phyloP scores from a whole-genome alignment of 2,797 vertebrate genomes.

The Ataeniobius toweri region DNA sequence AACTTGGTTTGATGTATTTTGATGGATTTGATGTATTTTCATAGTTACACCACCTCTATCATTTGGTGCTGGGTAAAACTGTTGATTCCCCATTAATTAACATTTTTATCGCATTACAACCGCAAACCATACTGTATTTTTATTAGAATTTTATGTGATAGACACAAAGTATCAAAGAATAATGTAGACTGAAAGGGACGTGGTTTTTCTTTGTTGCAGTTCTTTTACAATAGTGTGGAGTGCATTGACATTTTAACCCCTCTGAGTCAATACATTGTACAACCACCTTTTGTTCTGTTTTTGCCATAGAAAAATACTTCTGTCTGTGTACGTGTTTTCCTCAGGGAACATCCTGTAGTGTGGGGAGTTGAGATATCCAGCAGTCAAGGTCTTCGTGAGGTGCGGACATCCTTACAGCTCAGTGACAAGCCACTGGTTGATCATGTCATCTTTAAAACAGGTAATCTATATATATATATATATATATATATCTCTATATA shows the following conservation, averaged over 20 bases:
- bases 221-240: not conserved
- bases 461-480: conserved; percentile 51
- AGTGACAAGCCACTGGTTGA: conserved; percentile 83
- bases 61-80: not conserved
- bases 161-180: not conserved
- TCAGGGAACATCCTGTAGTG: conserved; percentile 84
- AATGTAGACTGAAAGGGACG: no score
- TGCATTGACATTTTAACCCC: not conserved
- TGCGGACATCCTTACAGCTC: conserved; percentile 87
- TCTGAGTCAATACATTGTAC: not conserved
- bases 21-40: not conserved
- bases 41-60: not conserved
- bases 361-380: conserved; percentile 91
- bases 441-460: conserved; percentile 76
- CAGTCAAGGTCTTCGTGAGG: conserved; percentile 83
- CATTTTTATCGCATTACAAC: not conserved
- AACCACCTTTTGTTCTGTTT: not conserved
- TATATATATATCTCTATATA: no score
- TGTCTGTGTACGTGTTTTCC: not conserved
- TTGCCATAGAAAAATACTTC: not conserved
- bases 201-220: not conserved
- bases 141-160: not conserved
- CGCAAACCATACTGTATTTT: not conserved
- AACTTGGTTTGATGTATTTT: not conserved
- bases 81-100: not conserved